Base-by-base conservation (phyloP, 2,113 vertebrate species). In the Perca schrenkii region DNA sequence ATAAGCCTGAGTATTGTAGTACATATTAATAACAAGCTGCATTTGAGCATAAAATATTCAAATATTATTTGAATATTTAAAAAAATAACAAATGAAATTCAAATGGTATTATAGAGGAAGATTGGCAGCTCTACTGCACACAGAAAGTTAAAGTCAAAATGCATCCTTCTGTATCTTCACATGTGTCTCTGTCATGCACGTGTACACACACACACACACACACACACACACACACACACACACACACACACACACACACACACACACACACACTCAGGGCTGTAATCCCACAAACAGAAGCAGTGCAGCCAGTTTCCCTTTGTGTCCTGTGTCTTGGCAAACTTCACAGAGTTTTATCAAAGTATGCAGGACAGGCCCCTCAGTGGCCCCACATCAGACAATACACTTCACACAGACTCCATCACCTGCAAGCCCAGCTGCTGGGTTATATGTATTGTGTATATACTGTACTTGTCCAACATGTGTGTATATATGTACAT, bases 311-410 rank as follows among this genome's bases (percentile, higher is more conserved):
- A 79, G 21, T 50, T 80, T 78, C 53, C 62, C 75, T 80, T 65
- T 83, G 47, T 74, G 67, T 81, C 58, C 60, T 56, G 61, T 62
- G 58, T 84, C 68, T 80, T 77, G 62, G 71, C 70, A 87, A 83
- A 83, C 77, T 77, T 86, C 72, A 76, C 25, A 74, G 77, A 82
- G 74, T 77, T 83, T 54, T 74, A 86, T 83, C 79, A 82, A 74
- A 72, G 86, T 58, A 82, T 82, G 47, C 77, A 84, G 82, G 82
- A 82, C 82, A 60, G 70, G 68, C n/a, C 76, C 76, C 76, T 74
- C 63, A 36, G 79, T 77, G 86, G 72, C 85, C 84, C 64, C 19
- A 64, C 77, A 79, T 82, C 77, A 83, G 74, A 86, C 73, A 70
- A 58, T 22, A 52, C 63, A 67, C 82, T 75, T 67, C 80, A 81